Evolutionary conservation across 2,797 vertebrate genomes (phyloP).

Genomic region (Botia kubotai): DNA sequence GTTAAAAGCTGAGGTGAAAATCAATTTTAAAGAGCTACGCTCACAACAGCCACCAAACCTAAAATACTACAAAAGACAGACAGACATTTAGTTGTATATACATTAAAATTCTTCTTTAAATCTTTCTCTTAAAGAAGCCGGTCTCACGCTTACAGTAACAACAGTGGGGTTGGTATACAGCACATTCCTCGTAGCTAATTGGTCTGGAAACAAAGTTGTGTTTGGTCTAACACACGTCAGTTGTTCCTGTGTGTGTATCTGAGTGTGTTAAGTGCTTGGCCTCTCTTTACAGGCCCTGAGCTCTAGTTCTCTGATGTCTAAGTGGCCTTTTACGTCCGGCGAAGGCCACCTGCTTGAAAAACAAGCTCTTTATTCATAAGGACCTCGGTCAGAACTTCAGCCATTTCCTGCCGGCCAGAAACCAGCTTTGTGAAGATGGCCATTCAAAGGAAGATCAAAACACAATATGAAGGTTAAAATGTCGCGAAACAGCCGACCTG

Average conservation of each 20-base stretch:
- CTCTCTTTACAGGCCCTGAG: constrained; percentile 41
- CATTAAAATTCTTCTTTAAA: constrained; percentile 1
- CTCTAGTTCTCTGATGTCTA: constrained; percentile 51
- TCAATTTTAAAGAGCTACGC: not conserved
- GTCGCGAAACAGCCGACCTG: not conserved
- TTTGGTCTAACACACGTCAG: constrained; percentile 60
- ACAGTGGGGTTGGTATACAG: constrained; percentile 12
- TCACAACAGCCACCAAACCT: not conserved
- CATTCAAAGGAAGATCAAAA: not conserved
- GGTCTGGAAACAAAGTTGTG: constrained; percentile 53
- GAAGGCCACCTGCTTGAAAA: constrained; percentile 65
- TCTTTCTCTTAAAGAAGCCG: constrained; percentile 26
- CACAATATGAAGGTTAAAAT: constrained; percentile 14
- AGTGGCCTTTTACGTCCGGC: constrained; percentile 55
- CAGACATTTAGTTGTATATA: not conserved
- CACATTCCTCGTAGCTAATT: constrained; percentile 60
- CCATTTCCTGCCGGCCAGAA: constrained; percentile 16
- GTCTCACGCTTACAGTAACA: constrained; percentile 28
- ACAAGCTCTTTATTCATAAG: constrained; percentile 74
- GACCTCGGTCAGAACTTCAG: constrained; percentile 49
- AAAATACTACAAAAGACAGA: constrained; percentile 4
- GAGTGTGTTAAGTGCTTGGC: constrained; percentile 54
- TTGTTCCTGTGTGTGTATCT: constrained; percentile 53
- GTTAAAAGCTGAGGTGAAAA: constrained; percentile 1
- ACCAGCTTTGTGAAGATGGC: not conserved